A percentile compares a stretch with the other conserved stretches of the same genome.
These are phyloP conservation scores for Lordiphosa stackelbergi DNA, from an alignment of 1,140 invertebrate species.

Conservation along the genomic window DNA sequence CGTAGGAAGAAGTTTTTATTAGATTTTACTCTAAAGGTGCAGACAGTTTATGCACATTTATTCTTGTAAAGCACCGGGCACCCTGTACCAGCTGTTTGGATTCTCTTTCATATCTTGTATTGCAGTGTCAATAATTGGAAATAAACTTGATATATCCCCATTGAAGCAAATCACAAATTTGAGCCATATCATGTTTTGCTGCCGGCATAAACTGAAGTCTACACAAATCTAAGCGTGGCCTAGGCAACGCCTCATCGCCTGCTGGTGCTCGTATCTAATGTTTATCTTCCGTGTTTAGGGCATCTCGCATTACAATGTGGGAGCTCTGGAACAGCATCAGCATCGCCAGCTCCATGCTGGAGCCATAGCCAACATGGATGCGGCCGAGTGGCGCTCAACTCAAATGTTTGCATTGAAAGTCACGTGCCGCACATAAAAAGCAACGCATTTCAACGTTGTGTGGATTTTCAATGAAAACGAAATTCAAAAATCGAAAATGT, in stretches of 20 bases:
- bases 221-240: constrained; percentile 35
- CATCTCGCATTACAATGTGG: constrained; percentile 48
- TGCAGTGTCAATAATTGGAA: too few relatives aligned
- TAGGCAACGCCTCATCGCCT: constrained; percentile 39
- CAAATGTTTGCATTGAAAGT: constrained; percentile 54
- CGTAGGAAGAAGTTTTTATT: too few relatives aligned
- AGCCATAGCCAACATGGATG: constrained; percentile 33
- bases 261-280: constrained; percentile 51
- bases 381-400: constrained; percentile 63
- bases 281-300: constrained; percentile 65
- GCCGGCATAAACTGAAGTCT: constrained; percentile 20
- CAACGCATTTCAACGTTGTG: constrained; percentile 53
- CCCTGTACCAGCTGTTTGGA: too few relatives aligned
- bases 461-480: constrained; percentile 58
- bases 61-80: too few relatives aligned
- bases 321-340: constrained; percentile 14
- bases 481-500: constrained; percentile 66
- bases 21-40: too few relatives aligned
- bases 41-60: too few relatives aligned
- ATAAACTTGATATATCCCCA: background rate
- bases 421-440: constrained; percentile 68
- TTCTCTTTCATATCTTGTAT: too few relatives aligned
- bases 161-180: background rate
- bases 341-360: background rate
- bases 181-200: constrained; percentile 2